Conservation (phyloP, 2,113 vertebrate genomes). For the Carlito syrichta region DNA sequence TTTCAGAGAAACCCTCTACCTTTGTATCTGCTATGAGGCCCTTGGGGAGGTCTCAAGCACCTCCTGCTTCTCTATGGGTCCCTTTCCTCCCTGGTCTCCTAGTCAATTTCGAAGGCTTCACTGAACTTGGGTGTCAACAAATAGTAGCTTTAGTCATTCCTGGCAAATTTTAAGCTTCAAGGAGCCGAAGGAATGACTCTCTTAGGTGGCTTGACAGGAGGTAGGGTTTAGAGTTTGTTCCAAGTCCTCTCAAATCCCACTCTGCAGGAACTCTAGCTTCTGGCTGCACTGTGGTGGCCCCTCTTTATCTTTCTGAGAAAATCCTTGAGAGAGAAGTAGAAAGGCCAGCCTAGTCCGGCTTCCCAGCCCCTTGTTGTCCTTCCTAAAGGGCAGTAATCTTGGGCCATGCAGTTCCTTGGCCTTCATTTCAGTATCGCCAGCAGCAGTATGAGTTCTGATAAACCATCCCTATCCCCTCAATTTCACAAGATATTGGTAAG, state of each 20-base stretch:
- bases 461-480: not conserved
- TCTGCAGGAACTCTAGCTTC: not conserved
- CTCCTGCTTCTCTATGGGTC: not conserved
- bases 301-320: not conserved
- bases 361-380: not conserved
- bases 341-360: not conserved
- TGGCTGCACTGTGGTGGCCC: not conserved
- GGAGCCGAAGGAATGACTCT: not conserved
- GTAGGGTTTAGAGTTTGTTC: not conserved
- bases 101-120: not conserved
- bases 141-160: not conserved
- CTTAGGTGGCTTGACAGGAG: not conserved
- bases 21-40: not conserved
- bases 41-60: not conserved
- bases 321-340: not conserved
- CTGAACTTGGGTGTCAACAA: not conserved
- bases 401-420: not conserved
- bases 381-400: not conserved
- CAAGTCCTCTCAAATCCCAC: not conserved
- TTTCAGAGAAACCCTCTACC: not conserved
- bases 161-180: not conserved
- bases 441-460: not conserved
- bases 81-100: not conserved
- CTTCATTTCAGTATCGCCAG: not conserved
- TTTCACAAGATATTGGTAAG: not conserved